These are phyloP conservation scores for Melanotaenia nigrans DNA, from an alignment of 2,797 vertebrate species.

Conservation along the genomic window DNA sequence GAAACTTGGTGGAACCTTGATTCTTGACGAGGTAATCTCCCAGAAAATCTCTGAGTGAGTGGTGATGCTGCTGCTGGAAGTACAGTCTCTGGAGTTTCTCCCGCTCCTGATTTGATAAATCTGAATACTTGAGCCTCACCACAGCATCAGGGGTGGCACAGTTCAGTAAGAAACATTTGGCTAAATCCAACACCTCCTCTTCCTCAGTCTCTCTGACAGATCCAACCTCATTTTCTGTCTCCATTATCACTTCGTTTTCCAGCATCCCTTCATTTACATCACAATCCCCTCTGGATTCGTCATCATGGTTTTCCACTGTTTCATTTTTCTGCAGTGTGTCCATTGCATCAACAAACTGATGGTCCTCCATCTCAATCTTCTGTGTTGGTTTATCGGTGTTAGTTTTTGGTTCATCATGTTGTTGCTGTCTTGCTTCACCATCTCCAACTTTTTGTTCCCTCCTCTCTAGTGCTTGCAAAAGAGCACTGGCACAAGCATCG, in stretches of 20 bases:
- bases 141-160: slow-evolving; percentile 84
- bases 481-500: slow-evolving; percentile 79
- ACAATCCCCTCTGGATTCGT: slow-evolving; percentile 27
- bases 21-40: slow-evolving; percentile 51
- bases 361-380: slow-evolving; percentile 7
- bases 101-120: slow-evolving; percentile 71
- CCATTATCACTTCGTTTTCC: slow-evolving; percentile 40
- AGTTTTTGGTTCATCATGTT: slow-evolving; percentile 25
- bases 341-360: slow-evolving; percentile 22
- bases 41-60: slow-evolving; percentile 78
- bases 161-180: slow-evolving; percentile 79
- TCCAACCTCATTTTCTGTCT: slow-evolving; percentile 29
- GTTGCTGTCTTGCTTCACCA: neutral
- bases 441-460: slow-evolving; percentile 10
- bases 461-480: slow-evolving; percentile 74
- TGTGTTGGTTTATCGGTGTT: slow-evolving; percentile 10
- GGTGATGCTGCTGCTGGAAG: slow-evolving; percentile 79
- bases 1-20: slow-evolving; percentile 63
- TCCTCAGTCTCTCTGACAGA: slow-evolving; percentile 46
- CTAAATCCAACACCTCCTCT: slow-evolving; percentile 57
- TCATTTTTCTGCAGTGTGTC: slow-evolving; percentile 24
- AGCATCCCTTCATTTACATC: slow-evolving; percentile 13
- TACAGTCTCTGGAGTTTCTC: slow-evolving; percentile 74
- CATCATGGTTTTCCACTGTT: slow-evolving; percentile 18
- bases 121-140: slow-evolving; percentile 78